Conservation (phyloP, 2,113 vertebrate species). For the Hypocryptadius cinnamomeus region DNA sequence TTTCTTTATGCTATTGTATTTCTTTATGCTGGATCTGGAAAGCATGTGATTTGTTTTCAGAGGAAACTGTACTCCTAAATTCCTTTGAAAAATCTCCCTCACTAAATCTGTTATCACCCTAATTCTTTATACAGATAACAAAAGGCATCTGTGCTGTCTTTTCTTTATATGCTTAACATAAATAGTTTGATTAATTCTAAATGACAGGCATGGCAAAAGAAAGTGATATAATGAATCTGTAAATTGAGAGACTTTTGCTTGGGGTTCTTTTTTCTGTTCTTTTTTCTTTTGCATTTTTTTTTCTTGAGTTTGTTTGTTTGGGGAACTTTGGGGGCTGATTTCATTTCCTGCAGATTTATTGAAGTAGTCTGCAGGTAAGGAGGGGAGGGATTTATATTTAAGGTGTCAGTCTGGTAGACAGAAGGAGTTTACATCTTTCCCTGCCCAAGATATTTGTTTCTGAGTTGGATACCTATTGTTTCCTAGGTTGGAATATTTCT, state of each 20-base stretch:
- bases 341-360: not conserved
- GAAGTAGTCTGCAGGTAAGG: not conserved
- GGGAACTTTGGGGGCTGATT: not conserved
- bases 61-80: not conserved
- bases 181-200: not conserved
- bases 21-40: not conserved
- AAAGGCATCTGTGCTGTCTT: not conserved
- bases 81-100: not conserved
- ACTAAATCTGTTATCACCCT: not conserved
- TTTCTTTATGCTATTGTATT: not conserved
- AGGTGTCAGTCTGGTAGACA: not conserved
- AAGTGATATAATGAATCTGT: not conserved
- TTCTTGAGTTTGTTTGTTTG: not conserved
- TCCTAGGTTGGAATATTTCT: not conserved
- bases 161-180: not conserved
- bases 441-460: not conserved
- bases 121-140: not conserved
- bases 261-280: too few relatives aligned
- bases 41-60: conserved; percentile 1
- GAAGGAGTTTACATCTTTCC: not conserved
- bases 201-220: not conserved
- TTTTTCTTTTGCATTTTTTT: too few relatives aligned
- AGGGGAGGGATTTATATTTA: not conserved
- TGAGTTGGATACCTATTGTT: not conserved
- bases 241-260: not conserved